Conservation (phyloP, 2,797 vertebrate species). For the Microctenopoma steveboyesi region DNA sequence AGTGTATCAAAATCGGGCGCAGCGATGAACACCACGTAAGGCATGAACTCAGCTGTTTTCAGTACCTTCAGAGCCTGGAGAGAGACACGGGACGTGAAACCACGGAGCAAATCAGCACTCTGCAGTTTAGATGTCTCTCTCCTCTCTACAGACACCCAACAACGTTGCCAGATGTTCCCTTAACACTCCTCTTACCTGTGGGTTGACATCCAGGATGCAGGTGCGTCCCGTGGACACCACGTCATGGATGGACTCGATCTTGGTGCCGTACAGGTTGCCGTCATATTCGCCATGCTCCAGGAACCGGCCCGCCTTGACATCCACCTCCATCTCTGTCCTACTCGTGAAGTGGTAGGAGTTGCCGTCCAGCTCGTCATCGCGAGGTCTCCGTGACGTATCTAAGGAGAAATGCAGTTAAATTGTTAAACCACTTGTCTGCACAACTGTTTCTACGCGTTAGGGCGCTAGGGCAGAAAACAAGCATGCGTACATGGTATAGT, state of each 20-base stretch:
- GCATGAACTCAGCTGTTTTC: conserved; percentile 98
- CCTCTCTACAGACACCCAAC: neutral
- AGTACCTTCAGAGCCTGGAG: conserved; percentile 93
- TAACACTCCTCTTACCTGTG: conserved; percentile 86
- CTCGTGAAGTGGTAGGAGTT: conserved; percentile 95
- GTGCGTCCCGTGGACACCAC: conserved; percentile 92
- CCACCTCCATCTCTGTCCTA: conserved; percentile 93
- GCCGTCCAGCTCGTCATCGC: conserved; percentile 93
- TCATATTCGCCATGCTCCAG: conserved; percentile 98
- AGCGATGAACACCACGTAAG: conserved; percentile 96
- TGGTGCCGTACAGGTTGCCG: conserved; percentile 97
- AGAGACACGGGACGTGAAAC: conserved; percentile 7
- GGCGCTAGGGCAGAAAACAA: no score
- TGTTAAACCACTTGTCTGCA: neutral
- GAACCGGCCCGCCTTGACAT: conserved; percentile 94
- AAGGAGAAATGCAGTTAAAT: neutral
- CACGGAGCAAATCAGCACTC: neutral
- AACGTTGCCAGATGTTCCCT: neutral
- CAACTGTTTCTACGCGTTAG: neutral
- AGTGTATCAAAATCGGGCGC: conserved; percentile 95
- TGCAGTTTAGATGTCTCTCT: neutral
- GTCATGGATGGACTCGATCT: conserved; percentile 96
- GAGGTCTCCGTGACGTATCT: conserved; percentile 96
- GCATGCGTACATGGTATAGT: conserved; percentile 90
- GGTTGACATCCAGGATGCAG: conserved; percentile 98